Percentiles rank a stretch among this genome's conserved stretches.
Evolutionary conservation across 2,797 vertebrate species (phyloP).

Genomic region (Tapera naevia): DNA sequence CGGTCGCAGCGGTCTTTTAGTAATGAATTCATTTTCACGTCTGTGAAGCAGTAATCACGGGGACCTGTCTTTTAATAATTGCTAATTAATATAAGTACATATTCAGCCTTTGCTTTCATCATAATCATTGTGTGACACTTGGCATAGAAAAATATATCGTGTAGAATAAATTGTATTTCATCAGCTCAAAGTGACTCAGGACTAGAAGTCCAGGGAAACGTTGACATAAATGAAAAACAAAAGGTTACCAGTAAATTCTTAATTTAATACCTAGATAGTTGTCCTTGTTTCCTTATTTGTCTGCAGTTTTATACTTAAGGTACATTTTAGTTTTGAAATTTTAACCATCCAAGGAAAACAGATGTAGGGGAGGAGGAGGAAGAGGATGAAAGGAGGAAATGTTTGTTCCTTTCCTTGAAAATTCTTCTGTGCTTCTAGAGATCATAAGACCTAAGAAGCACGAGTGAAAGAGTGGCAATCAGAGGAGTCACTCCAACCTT

Average conservation of each 20-base stretch:
- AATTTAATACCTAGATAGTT: not conserved
- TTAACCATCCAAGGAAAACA: not conserved
- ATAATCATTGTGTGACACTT: slow-evolving; percentile 13
- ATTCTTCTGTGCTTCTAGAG: not conserved
- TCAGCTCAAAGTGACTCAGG: not conserved
- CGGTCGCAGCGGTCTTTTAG: not conserved
- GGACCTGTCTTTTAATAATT: slow-evolving; percentile 39
- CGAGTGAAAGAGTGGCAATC: not conserved
- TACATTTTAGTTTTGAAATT: not conserved
- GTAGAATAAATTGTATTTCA: not conserved
- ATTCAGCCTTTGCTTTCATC: slow-evolving; percentile 20
- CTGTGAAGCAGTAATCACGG: slow-evolving; percentile 27
- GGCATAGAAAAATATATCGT: not conserved
- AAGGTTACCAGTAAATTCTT: not conserved
- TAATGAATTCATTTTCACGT: slow-evolving; percentile 36
- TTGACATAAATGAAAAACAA: not conserved
- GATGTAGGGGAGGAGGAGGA: not conserved
- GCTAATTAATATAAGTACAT: slow-evolving; percentile 50
- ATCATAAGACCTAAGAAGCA: not conserved
- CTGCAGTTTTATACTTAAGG: accelerated
- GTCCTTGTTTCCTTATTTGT: not conserved
- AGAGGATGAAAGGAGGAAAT: not conserved
- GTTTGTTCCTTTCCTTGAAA: not conserved
- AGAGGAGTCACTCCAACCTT: not conserved
- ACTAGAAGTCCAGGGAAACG: not conserved